Evolutionary conservation across 2,888 invertebrate species (phyloP).

Genomic region (Ethmia dodecea): DNA sequence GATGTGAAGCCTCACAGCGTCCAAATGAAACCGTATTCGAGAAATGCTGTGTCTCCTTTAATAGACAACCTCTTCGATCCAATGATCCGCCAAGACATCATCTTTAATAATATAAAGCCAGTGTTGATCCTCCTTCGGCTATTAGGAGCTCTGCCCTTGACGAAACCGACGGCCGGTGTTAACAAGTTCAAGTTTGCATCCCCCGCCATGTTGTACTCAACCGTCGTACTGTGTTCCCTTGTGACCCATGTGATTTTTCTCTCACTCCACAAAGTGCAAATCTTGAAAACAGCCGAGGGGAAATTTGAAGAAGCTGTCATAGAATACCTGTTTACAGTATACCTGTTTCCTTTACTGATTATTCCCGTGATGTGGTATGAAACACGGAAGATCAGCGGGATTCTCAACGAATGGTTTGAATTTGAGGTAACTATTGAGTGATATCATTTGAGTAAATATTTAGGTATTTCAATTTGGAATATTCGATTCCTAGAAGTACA

Average conservation of each 20-base stretch:
- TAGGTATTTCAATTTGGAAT: no score
- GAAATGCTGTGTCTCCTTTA: conserved; percentile 49
- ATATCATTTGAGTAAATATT: no score
- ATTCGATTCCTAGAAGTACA: no score
- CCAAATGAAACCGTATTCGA: conserved; percentile 33
- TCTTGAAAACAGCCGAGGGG: conserved; percentile 79
- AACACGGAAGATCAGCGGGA: conserved; percentile 78
- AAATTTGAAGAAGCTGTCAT: conserved; percentile 87
- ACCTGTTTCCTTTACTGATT: conserved; percentile 80
- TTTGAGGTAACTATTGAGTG: no score
- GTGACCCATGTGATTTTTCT: conserved; percentile 78
- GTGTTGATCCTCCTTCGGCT: conserved; percentile 61
- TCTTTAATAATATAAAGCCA: conserved; percentile 68
- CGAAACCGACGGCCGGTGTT: conserved; percentile 62
- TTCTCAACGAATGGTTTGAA: conserved; percentile 81
- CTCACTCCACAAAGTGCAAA: conserved; percentile 79
- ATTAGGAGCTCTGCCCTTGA: conserved; percentile 81
- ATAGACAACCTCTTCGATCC: conserved; percentile 48
- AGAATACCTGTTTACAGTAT: conserved; percentile 85
- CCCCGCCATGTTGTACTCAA: conserved; percentile 78
- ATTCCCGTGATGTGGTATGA: conserved; percentile 84
- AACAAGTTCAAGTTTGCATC: conserved; percentile 69
- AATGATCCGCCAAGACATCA: conserved; percentile 50
- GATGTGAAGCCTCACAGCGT: conserved; percentile 62
- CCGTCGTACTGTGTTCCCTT: conserved; percentile 65